Percentiles rank a stretch among this genome's conserved stretches.
Conservation (phyloP, 2,888 invertebrate genomes). For the Drosophila mulleri region DNA sequence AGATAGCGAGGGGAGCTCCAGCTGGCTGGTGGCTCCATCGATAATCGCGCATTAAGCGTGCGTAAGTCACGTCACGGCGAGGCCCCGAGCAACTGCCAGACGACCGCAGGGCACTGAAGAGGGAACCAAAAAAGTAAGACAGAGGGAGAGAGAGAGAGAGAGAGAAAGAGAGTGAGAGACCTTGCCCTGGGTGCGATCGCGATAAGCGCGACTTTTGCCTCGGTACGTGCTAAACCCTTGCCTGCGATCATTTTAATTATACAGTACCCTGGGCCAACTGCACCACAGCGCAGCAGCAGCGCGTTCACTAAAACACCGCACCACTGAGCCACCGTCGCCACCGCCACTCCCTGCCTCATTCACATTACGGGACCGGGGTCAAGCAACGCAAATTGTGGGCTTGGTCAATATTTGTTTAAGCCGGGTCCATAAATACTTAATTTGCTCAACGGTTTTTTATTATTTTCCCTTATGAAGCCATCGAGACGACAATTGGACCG, state of each 20-base stretch:
- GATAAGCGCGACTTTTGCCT: slow-evolving; percentile 81
- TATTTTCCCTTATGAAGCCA: slow-evolving; percentile 46
- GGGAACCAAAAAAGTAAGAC: neutral
- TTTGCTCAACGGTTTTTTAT: slow-evolving; percentile 62
- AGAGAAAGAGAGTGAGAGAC: slow-evolving; percentile 47
- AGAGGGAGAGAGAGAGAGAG: too few species aligned
- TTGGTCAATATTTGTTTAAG: slow-evolving; percentile 77
- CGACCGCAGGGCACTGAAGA: slow-evolving; percentile 13
- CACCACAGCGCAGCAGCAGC: slow-evolving; percentile 11
- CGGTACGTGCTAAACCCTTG: slow-evolving; percentile 77
- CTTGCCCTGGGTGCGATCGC: slow-evolving; percentile 83
- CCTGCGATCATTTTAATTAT: slow-evolving; percentile 76
- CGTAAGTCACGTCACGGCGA: slow-evolving; percentile 72
- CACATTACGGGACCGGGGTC: slow-evolving; percentile 50
- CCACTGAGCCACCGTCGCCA: neutral
- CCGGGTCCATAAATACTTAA: slow-evolving; percentile 73
- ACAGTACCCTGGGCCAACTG: slow-evolving; percentile 30
- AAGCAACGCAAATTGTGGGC: slow-evolving; percentile 77
- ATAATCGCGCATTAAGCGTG: slow-evolving; percentile 79
- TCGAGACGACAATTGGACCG: slow-evolving; percentile 34
- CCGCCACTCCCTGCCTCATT: neutral
- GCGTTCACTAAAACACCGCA: neutral
- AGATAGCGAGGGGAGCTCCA: slow-evolving; percentile 38
- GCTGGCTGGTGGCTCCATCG: slow-evolving; percentile 59
- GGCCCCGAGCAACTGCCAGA: slow-evolving; percentile 8